These are phyloP conservation scores for Toxotes lorentzi DNA, from an alignment of 2,797 vertebrate species.

Conservation along the genomic window DNA sequence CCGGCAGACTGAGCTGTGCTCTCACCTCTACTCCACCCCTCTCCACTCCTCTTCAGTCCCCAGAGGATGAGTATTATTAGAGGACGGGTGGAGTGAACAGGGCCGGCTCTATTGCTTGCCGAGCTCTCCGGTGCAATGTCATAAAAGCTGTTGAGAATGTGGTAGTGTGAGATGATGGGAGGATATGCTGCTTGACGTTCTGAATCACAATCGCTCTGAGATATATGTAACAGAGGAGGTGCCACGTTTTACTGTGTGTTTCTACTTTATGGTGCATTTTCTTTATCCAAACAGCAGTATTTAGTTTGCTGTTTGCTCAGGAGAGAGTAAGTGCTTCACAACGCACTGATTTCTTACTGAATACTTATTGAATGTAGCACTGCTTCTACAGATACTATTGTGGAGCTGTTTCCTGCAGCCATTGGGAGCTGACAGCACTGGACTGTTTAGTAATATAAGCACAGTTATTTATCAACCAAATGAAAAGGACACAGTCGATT, in stretches of 20 bases:
- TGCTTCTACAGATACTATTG: slow-evolving; percentile 16
- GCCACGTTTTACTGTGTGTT: neutral
- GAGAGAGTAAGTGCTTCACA: neutral
- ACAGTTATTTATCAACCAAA: slow-evolving; percentile 39
- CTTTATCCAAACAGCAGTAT: neutral
- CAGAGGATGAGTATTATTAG: slow-evolving; percentile 75
- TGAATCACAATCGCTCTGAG: slow-evolving; percentile 50
- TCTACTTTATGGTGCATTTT: neutral
- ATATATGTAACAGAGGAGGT: slow-evolving; percentile 8
- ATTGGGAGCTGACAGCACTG: slow-evolving; percentile 1
- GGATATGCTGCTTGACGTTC: slow-evolving; percentile 21
- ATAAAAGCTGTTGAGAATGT: slow-evolving; percentile 43
- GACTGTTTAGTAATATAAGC: slow-evolving; percentile 25
- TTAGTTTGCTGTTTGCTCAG: neutral
- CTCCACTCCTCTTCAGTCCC: slow-evolving; percentile 51
- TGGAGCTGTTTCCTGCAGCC: slow-evolving; percentile 21
- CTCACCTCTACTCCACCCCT: slow-evolving; percentile 54
- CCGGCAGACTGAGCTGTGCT: slow-evolving; percentile 37
- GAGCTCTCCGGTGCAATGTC: slow-evolving; percentile 56
- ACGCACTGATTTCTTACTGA: neutral
- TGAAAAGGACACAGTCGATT: slow-evolving; percentile 37
- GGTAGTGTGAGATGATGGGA: slow-evolving; percentile 47
- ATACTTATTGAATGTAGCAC: slow-evolving; percentile 5
- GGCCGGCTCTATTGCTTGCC: slow-evolving; percentile 29
- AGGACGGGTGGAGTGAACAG: slow-evolving; percentile 51